These are phyloP conservation scores for Capitella teleta DNA, from an alignment of 1,140 invertebrate genomes.

Conservation along the genomic window DNA sequence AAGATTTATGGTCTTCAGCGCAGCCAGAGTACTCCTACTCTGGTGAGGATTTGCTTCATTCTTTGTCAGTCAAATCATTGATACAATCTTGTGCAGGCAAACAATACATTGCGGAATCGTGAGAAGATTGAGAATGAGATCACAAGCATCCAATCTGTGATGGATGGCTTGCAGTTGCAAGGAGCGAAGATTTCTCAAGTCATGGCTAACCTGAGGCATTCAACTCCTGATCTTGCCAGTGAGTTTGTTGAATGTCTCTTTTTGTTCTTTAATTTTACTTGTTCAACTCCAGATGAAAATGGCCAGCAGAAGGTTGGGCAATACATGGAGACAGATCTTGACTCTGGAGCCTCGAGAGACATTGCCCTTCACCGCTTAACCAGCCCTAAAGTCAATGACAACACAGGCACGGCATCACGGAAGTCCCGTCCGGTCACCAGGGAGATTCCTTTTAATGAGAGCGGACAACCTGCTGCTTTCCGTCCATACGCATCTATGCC, in stretches of 20 bases:
- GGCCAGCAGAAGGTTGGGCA: conserved; percentile 38
- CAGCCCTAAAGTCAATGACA: too few species aligned
- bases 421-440: too few species aligned
- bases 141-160: conserved; percentile 65
- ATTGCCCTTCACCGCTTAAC: too few species aligned
- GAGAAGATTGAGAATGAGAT: conserved; percentile 63
- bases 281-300: conserved; percentile 13
- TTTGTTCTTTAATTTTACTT: neutral
- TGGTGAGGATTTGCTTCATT: conserved; percentile 21
- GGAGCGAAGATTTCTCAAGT: conserved; percentile 68
- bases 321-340: conserved; percentile 83
- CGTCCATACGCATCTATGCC: too few species aligned
- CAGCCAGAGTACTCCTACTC: conserved; percentile 29
- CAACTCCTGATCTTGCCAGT: conserved; percentile 27
- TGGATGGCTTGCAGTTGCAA: conserved; percentile 70
- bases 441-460: too few species aligned
- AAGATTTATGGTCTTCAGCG: conserved; percentile 58
- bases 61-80: neutral
- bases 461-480: too few species aligned
- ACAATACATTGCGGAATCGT: conserved; percentile 34
- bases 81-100: conserved; percentile 16
- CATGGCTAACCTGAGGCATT: conserved; percentile 65
- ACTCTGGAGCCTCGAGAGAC: conserved; percentile 55
- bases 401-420: too few species aligned
- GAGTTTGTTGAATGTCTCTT: conserved; percentile 12